A percentile compares a stretch with the other conserved stretches of the same genome.
phyloP scores from a whole-genome alignment of 2,888 invertebrate genomes.

The Oxyteleia sp. region DNA sequence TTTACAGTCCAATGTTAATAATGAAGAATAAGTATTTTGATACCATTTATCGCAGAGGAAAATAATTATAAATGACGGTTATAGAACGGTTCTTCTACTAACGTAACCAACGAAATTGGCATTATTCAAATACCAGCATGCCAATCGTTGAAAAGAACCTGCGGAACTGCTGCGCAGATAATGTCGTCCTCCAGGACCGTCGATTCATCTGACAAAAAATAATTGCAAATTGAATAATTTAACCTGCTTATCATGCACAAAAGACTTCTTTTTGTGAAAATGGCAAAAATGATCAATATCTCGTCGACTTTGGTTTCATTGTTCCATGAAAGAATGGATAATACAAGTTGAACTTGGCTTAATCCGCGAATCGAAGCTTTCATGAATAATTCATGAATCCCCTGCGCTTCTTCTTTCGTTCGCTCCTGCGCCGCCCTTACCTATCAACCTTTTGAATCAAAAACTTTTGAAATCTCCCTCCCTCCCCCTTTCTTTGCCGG shows the following conservation, averaged over 20 bases:
- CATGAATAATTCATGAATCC: slow-evolving; percentile 86
- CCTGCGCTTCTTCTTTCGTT: slow-evolving; percentile 73
- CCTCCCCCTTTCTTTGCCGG: slow-evolving; percentile 65
- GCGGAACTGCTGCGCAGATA: slow-evolving; percentile 19
- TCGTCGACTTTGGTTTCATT: slow-evolving; percentile 68
- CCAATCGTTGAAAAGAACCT: slow-evolving; percentile 52
- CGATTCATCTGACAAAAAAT: slow-evolving; percentile 47
- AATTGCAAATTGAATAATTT: slow-evolving; percentile 71
- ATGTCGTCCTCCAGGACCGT: slow-evolving; percentile 28
- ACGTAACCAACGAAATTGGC: slow-evolving; percentile 37
- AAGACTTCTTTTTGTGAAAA: slow-evolving; percentile 71
- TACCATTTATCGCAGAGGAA: not conserved
- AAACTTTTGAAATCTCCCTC: slow-evolving; percentile 84
- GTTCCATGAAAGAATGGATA: slow-evolving; percentile 80
- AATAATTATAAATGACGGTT: slow-evolving; percentile 14
- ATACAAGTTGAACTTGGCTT: slow-evolving; percentile 82
- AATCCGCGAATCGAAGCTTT: slow-evolving; percentile 87
- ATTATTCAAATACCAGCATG: slow-evolving; percentile 53
- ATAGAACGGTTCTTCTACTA: slow-evolving; percentile 25
- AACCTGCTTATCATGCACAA: slow-evolving; percentile 69
- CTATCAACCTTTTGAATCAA: slow-evolving; percentile 83
- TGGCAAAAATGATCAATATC: slow-evolving; percentile 74
- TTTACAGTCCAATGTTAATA: slow-evolving; percentile 46
- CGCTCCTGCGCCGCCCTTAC: slow-evolving; percentile 73
- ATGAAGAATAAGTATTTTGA: slow-evolving; percentile 42